Percentiles rank a stretch among this genome's conserved stretches.
Conservation (phyloP, 2,888 invertebrate species). For the Epinotia brunnichana region DNA sequence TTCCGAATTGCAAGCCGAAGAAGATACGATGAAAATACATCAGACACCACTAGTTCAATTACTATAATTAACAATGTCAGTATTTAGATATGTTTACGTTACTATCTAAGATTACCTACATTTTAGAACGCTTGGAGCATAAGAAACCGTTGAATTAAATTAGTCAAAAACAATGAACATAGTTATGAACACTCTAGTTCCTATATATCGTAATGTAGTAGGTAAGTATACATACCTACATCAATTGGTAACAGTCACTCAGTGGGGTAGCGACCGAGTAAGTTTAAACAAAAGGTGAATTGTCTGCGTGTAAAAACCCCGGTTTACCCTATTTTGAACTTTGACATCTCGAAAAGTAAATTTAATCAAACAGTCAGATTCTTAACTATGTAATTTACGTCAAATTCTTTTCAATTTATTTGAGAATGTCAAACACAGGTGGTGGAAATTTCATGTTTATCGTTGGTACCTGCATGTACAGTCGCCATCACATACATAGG, state of each 20-base stretch:
- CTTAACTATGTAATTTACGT: conserved; percentile 53
- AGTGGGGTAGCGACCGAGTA: conserved; percentile 5
- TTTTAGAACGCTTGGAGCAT: too few relatives aligned
- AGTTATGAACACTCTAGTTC: too few relatives aligned
- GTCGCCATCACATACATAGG: too few relatives aligned
- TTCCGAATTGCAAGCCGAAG: background rate
- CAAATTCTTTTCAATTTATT: conserved; percentile 57
- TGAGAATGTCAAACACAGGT: conserved; percentile 70
- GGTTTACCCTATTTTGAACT: conserved; percentile 62
- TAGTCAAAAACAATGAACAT: too few relatives aligned
- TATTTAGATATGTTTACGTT: too few relatives aligned
- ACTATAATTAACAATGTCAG: too few relatives aligned
- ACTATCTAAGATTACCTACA: too few relatives aligned
- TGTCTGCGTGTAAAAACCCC: conserved; percentile 26
- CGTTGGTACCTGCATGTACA: conserved; percentile 39
- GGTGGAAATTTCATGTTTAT: conserved; percentile 47
- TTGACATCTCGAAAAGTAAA: conserved; percentile 58
- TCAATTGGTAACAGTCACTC: background rate
- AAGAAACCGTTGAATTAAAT: too few relatives aligned
- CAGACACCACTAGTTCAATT: too few relatives aligned
- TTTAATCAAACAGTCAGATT: conserved; percentile 59
- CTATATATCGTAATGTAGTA: background rate
- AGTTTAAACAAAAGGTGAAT: conserved; percentile 22
- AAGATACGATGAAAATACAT: background rate
- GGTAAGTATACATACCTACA: background rate